phyloP scores from a whole-genome alignment of 2,888 invertebrate species.

The Chrysina gloriosa region DNA sequence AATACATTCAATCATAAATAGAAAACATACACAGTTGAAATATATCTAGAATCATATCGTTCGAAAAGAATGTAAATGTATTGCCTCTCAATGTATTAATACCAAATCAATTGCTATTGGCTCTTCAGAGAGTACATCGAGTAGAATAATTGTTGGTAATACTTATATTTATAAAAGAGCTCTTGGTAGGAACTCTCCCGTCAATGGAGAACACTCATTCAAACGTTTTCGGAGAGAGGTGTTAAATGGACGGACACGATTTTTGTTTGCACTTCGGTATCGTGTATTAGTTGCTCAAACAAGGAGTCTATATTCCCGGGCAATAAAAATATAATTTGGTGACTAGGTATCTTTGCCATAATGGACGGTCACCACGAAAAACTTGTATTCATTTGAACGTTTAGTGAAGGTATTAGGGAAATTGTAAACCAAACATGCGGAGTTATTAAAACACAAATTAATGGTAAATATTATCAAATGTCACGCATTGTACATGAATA shows the following conservation, averaged over 20 bases:
- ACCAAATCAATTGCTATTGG: background rate
- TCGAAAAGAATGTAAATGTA: background rate
- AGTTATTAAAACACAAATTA: conserved; percentile 37
- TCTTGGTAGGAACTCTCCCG: background rate
- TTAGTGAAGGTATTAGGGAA: conserved; percentile 30
- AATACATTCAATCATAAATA: too few relatives aligned
- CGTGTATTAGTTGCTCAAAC: conserved; percentile 38
- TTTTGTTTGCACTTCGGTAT: conserved; percentile 37
- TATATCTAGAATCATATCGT: too few relatives aligned
- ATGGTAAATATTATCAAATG: conserved; percentile 34
- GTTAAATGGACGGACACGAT: conserved; percentile 40
- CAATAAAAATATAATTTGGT: conserved; percentile 37
- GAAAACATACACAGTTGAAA: too few relatives aligned
- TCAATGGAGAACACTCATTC: conserved; percentile 29
- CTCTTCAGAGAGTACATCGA: background rate
- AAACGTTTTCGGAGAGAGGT: conserved; percentile 32
- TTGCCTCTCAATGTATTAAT: background rate
- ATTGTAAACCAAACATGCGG: conserved; percentile 33
- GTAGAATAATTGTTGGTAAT: conserved; percentile 20
- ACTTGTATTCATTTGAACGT: conserved; percentile 26
- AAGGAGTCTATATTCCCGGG: conserved; percentile 26
- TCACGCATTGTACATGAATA: conserved; percentile 14
- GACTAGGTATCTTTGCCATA: conserved; percentile 30
- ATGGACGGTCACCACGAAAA: conserved; percentile 12
- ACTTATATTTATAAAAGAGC: conserved; percentile 13